Evolutionary conservation across 2,888 invertebrate genomes (phyloP), one percentile per base, ranked within the genome.

Genomic region (Autographa gamma): DNA sequence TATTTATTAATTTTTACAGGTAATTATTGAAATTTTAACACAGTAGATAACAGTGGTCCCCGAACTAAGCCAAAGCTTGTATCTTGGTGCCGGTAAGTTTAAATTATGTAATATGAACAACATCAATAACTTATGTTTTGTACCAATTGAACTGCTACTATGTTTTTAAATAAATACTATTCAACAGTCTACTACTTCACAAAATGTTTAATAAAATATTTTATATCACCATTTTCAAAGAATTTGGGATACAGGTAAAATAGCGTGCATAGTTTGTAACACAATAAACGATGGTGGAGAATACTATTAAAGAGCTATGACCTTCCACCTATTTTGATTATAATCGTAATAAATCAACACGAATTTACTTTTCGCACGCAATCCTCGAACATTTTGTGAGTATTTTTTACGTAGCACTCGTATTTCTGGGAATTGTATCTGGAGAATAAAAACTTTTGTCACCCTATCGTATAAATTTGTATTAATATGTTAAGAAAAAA

Each of bases 331-430:
- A 43, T 66, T 71, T 77, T 68, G 77, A 76, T 74, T 74, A 62
- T 16, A 70, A 77, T 84, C 82, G 66, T 34, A 77, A 80, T 84
- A 82, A 82, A 82, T 84, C 82, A 82, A 60, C 81, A 79, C 71
- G 67, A 77, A 82, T 65, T 73, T 71, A 43, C 58, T 69, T 60
- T 79, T 77, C 34, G 67, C 82, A 82, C 82, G 82, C 82, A 79
- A 82, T 82, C 69, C 58, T 66, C 71, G 59, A 60, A 48, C 32
- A 52, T 62, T 74, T 73, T 58, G 31, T 56, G 71, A 63, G 48
- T n/a, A 60, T 19, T 61, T 19, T 61, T 56, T 58, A 69, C 68
- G 19, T 5, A 48, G 52, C 66, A 68, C 73, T 61, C 66, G 73
- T 68, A 77, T 72, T 66, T 69, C 43, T 60, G 31, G 54, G 16